A percentile compares a stretch with the other conserved stretches of the same genome.
These are phyloP conservation scores for Desmophyllum pertusum DNA, from an alignment of 92 coral and sea anemone species.

Conservation along the genomic window DNA sequence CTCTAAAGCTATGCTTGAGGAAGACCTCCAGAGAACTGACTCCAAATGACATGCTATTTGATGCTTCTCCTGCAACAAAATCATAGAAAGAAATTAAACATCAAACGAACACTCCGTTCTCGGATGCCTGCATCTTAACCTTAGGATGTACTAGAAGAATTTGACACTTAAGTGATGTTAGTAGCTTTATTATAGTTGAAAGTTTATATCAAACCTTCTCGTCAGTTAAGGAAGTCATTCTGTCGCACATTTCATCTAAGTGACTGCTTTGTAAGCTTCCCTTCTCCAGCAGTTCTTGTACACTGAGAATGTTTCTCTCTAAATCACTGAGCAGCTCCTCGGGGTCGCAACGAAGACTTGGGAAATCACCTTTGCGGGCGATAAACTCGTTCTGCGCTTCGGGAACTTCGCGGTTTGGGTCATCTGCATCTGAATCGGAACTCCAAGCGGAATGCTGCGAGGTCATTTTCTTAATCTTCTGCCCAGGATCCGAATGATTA, in stretches of 20 bases:
- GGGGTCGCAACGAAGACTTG: constrained; percentile 50
- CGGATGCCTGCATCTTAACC: not conserved
- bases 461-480: constrained; percentile 35
- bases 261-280: constrained; percentile 33
- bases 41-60: constrained; percentile 78
- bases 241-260: constrained; percentile 45
- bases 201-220: constrained; percentile 24
- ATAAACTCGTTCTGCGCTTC: constrained; percentile 23
- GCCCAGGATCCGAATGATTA: constrained; percentile 50
- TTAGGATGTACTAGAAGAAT: too few species aligned
- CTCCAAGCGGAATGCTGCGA: not conserved
- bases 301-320: constrained; percentile 23
- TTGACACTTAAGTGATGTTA: too few species aligned
- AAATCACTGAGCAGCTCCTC: constrained; percentile 58
- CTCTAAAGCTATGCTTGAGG: constrained; percentile 25
- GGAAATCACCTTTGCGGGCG: constrained; percentile 54
- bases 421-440: not conserved
- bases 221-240: constrained; percentile 36
- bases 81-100: not conserved
- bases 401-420: not conserved
- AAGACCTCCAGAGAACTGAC: constrained; percentile 64
- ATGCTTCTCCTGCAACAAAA: constrained; percentile 59
- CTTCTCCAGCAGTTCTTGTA: constrained; percentile 36
- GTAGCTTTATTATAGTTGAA: not conserved
- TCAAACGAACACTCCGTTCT: not conserved